phyloP scores from a whole-genome alignment of 1,140 invertebrate species.

The Lordiphosa collinella region DNA sequence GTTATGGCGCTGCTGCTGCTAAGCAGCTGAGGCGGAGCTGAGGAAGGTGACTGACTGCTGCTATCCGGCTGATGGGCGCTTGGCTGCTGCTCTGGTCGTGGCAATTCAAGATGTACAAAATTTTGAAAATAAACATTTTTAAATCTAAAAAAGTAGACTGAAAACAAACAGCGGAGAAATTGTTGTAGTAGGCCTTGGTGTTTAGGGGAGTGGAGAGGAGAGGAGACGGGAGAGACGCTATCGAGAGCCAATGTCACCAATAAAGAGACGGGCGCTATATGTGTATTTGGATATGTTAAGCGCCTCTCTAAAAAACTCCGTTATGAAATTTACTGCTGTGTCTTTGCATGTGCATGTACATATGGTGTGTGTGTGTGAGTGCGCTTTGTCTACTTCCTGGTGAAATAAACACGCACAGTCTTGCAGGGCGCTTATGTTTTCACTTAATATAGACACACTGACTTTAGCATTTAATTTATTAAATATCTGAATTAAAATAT shows the following conservation, averaged over 20 bases:
- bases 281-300: constrained; percentile 7
- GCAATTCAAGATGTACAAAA: constrained; percentile 43
- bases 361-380: no score
- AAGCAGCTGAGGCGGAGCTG: constrained; percentile 17
- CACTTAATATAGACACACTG: neutral
- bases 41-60: constrained; percentile 26
- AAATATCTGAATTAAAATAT: no score
- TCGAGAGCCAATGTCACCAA: constrained; percentile 50
- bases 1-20: constrained; percentile 8
- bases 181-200: constrained; percentile 36
- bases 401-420: constrained; percentile 49
- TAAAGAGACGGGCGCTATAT: constrained; percentile 14
- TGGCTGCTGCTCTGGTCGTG: constrained; percentile 62
- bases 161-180: constrained; percentile 7
- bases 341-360: neutral
- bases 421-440: neutral
- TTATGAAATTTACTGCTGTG: constrained; percentile 8
- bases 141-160: constrained; percentile 40
- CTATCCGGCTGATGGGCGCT: constrained; percentile 58
- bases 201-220: neutral
- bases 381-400: constrained; percentile 54
- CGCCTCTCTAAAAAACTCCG: constrained; percentile 3
- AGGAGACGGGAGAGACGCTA: constrained; percentile 23
- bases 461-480: no score
- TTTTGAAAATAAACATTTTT: constrained; percentile 45